Evolutionary conservation across 2,113 vertebrate genomes (phyloP).

Genomic region (Myrmecobius fasciatus): DNA sequence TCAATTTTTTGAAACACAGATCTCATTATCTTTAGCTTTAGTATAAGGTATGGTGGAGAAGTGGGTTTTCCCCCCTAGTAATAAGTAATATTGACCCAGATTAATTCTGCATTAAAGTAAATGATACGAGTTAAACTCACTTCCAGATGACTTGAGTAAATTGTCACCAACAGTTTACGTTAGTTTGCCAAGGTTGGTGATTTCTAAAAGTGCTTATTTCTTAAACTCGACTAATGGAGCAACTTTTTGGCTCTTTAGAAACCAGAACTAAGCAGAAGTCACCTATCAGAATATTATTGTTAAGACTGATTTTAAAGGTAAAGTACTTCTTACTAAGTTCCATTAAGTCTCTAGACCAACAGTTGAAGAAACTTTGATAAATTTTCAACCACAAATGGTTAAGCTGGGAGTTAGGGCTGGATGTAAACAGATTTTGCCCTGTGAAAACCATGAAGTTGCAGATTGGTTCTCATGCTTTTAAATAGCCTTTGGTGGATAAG

Average conservation of each 20-base stretch:
- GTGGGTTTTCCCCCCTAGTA: conserved; percentile 42
- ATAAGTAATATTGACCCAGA: conserved; percentile 36
- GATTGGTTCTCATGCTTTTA: neutral
- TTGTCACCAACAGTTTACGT: conserved; percentile 23
- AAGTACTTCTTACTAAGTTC: neutral
- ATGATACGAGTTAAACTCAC: conserved; percentile 7
- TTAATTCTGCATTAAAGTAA: conserved; percentile 51
- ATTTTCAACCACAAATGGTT: conserved; percentile 1
- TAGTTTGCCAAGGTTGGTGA: neutral
- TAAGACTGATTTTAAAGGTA: conserved; percentile 13
- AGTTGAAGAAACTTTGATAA: conserved; percentile 53
- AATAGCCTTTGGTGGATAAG: neutral
- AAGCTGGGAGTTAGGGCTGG: neutral
- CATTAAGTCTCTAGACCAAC: neutral
- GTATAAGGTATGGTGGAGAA: conserved; percentile 55
- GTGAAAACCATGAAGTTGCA: conserved; percentile 26
- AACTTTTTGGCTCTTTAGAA: neutral
- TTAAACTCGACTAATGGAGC: conserved; percentile 26
- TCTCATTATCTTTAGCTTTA: conserved; percentile 41
- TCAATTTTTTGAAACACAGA: conserved; percentile 55
- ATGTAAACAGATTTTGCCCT: conserved; percentile 9
- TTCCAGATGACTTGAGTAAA: conserved; percentile 41
- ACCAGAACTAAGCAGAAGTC: conserved; percentile 43
- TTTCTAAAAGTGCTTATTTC: conserved; percentile 27
- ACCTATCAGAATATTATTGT: neutral